Evolutionary conservation across 2,888 invertebrate species (phyloP), one percentile per base, ranked within the genome.

Genomic region (Creontiades dilutus): DNA sequence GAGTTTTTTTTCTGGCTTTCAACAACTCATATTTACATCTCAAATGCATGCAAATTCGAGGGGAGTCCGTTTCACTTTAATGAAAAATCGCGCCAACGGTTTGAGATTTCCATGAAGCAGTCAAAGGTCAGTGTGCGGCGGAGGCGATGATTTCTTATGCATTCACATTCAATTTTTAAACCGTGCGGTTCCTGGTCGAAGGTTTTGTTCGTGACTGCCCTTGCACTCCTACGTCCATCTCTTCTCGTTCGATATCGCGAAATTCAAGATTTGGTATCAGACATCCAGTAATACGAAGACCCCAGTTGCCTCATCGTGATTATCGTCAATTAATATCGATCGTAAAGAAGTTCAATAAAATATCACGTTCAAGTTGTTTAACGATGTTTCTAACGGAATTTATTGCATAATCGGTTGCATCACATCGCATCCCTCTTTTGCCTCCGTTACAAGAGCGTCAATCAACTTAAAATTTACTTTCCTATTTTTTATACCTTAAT

Each of bases 11-110:
- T 68, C 68, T 23, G 68, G 68, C 68, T 68, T 46, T 82, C 82
- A 82, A 82, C 82, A 52, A 23, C 52, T 48, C 82, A 82, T 82
- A 82, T 82, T 82, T 82, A 82, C 82, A 82, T 82, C 48, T 52
- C 48, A 82, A 82, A 82, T 82, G 82, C 82, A 82, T 82, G 82
- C 82, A 82, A 82, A 82, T 82, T 68, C 82, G 19, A 82, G 80
- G 11, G 52, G 82, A 68, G 47, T 82, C 82, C 82, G 82, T 55
- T 82, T 82, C 82, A 55, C 82, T 52, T 19, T 82, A 82, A 82
- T 82, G 82, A 82, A 82, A 82, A 82, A 82, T 82, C 82, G 82
- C 52, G 80, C 68, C 68, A 68, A 68, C 68, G 68, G 68, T 46
- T 78, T n/a, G 78, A 78, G 46, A 78, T 78, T 46, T 46, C 78